Percentiles rank a stretch among this genome's conserved stretches.
Conservation (phyloP, 2,797 vertebrate species). For the Poecilia wingei region DNA sequence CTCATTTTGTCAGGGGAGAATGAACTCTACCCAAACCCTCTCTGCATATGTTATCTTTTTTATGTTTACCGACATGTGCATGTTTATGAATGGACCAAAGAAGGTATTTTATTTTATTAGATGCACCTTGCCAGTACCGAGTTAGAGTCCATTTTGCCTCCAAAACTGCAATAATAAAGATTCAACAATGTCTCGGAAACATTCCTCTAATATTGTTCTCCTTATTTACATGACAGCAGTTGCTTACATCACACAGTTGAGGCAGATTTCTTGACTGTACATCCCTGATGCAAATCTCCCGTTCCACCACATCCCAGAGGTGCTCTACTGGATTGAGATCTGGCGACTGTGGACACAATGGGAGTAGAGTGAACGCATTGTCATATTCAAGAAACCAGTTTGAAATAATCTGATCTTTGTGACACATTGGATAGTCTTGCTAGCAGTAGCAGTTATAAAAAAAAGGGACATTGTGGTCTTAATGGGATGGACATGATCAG, state of each 20-base stretch:
- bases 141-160: background rate
- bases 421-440: background rate
- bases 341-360: conserved; percentile 6
- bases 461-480: background rate
- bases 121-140: background rate
- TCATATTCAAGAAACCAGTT: background rate
- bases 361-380: background rate
- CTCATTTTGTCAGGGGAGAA: conserved; percentile 72
- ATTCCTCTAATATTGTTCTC: background rate
- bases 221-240: background rate
- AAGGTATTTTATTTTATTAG: conserved; percentile 11
- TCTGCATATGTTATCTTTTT: conserved; percentile 81
- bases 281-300: background rate
- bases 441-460: background rate
- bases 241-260: conserved; percentile 6
- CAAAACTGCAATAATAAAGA: background rate
- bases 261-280: background rate
- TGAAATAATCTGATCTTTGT: background rate
- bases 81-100: conserved; percentile 36
- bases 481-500: background rate
- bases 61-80: conserved; percentile 45
- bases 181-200: background rate
- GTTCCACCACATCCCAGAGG: conserved; percentile 1
- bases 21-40: conserved; percentile 78
- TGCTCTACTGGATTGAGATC: conserved; percentile 2